Evolutionary conservation across 2,113 vertebrate species (phyloP).

Genomic region (Daubentonia madagascariensis): DNA sequence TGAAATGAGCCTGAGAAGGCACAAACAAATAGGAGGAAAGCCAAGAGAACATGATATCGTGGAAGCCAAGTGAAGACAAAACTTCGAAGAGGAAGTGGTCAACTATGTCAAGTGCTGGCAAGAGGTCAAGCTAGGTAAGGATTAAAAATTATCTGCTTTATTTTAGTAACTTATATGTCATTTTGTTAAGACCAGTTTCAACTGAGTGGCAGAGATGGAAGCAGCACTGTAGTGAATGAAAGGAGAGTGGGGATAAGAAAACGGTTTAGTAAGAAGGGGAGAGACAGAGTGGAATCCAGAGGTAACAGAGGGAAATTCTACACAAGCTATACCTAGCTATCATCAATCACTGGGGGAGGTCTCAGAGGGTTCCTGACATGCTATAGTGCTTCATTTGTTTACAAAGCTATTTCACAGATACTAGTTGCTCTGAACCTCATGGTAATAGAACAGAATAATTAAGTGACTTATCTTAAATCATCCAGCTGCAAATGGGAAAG

Average conservation of each 20-base stretch:
- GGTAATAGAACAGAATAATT: background rate
- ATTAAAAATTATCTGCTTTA: background rate
- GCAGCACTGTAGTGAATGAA: background rate
- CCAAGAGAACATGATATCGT: background rate
- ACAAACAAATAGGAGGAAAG: background rate
- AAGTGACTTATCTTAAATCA: conserved; percentile 5
- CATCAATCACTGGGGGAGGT: background rate
- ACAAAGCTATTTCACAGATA: background rate
- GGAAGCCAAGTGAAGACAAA: background rate
- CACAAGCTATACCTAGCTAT: background rate
- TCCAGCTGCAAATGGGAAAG: background rate
- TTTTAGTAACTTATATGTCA: conserved; percentile 22
- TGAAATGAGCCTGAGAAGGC: background rate
- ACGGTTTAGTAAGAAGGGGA: background rate
- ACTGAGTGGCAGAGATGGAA: background rate
- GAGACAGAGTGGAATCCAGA: background rate
- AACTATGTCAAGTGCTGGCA: background rate
- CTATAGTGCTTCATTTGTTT: background rate
- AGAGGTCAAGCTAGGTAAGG: background rate
- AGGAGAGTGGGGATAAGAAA: background rate
- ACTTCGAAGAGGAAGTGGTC: background rate
- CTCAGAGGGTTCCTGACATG: background rate
- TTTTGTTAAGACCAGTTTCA: conserved; percentile 25
- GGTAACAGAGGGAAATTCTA: background rate
- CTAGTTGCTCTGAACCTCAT: background rate